phyloP scores from a whole-genome alignment of 2,113 vertebrate genomes.

The Glareola pratincola region DNA sequence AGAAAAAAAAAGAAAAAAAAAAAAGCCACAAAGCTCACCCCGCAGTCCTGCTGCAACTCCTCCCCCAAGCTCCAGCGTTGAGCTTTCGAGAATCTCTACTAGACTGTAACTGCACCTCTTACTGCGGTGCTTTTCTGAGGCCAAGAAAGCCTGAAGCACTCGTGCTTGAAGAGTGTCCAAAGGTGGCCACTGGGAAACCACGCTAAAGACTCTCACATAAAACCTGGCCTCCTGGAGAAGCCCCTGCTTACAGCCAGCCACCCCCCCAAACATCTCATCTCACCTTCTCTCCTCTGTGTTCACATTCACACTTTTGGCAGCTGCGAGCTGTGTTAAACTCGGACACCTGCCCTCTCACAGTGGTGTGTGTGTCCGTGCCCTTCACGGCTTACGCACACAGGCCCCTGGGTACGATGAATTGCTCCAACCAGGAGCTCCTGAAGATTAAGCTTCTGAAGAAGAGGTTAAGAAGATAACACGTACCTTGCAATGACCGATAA shows the following conservation, averaged over 20 bases:
- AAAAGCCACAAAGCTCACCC: background rate
- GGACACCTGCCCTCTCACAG: rapidly evolving
- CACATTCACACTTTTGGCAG: background rate
- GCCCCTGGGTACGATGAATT: rapidly evolving
- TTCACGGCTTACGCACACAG: background rate
- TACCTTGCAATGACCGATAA: rapidly evolving
- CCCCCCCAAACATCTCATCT: background rate
- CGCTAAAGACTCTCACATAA: background rate
- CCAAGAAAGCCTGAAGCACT: background rate
- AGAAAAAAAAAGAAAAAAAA: background rate
- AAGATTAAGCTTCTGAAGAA: background rate
- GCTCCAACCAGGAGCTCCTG: background rate
- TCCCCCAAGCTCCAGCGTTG: rapidly evolving
- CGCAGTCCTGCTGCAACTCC: background rate
- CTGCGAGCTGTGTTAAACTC: background rate
- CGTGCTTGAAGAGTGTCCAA: rapidly evolving
- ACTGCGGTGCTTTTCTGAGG: background rate
- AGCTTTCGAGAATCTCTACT: background rate
- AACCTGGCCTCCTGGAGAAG: background rate
- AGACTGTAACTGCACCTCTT: background rate
- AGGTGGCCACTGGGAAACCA: background rate
- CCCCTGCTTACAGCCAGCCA: background rate
- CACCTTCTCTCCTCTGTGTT: rapidly evolving
- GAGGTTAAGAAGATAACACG: background rate
- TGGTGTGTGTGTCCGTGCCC: rapidly evolving